Conservation (phyloP, 2,113 vertebrate species). For the Vicugna pacos region DNA sequence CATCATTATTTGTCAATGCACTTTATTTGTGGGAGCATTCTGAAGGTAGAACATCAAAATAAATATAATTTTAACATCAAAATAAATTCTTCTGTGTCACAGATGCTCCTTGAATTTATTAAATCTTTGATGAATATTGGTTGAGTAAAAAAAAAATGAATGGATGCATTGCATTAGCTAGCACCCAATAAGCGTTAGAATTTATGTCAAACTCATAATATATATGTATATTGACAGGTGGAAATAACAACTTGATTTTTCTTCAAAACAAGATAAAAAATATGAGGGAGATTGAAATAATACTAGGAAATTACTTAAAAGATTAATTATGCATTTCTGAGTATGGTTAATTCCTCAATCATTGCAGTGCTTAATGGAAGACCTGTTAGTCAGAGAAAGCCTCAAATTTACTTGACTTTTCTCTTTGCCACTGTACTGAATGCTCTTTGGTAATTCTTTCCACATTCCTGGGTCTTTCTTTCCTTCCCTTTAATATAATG, state of each 20-base stretch:
- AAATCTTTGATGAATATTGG: background rate
- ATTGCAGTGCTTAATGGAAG: background rate
- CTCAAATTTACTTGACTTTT: background rate
- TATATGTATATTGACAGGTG: background rate
- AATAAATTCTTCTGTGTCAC: background rate
- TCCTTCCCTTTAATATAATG: background rate
- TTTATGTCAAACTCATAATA: background rate
- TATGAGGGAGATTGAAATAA: background rate
- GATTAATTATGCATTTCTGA: slow-evolving; percentile 9
- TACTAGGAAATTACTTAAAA: background rate
- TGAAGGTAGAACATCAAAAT: background rate
- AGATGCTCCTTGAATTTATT: background rate
- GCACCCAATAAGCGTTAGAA: background rate
- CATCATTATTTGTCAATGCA: background rate
- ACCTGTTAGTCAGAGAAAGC: background rate
- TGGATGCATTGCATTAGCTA: background rate
- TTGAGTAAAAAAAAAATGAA: slow-evolving; percentile 23
- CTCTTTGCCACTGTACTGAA: background rate
- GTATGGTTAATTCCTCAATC: background rate
- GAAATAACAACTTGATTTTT: background rate
- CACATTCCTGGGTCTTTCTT: background rate
- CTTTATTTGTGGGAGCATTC: background rate
- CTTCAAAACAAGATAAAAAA: background rate
- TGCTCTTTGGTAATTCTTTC: background rate
- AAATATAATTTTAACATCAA: background rate